Percentiles rank a stretch among this genome's conserved stretches.
Conservation (phyloP, 2,797 vertebrate species). For the Micromesistius poutassou region DNA sequence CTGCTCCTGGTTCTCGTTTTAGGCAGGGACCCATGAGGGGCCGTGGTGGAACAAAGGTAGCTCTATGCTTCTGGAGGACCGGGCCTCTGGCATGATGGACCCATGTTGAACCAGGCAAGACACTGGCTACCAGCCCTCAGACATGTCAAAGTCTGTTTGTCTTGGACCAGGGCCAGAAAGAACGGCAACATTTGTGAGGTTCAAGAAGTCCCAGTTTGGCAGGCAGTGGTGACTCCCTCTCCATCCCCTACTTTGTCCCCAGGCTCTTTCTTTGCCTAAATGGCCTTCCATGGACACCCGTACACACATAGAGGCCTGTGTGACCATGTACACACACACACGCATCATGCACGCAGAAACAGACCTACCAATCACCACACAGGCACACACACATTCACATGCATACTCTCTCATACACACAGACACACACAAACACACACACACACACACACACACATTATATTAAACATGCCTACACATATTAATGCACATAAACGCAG, state of each 20-base stretch:
- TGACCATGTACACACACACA: neutral
- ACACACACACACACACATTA: neutral
- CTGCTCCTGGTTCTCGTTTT: constrained; percentile 23
- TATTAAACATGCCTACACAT: neutral
- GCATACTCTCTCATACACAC: neutral
- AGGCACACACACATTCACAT: neutral
- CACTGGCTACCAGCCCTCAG: constrained; percentile 33
- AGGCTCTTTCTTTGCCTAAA: neutral
- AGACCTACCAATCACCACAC: neutral
- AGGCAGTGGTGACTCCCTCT: constrained; percentile 15
- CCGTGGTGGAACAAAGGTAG: constrained; percentile 35
- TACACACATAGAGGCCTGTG: neutral
- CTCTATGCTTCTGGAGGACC: constrained; percentile 38
- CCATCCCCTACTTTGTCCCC: neutral
- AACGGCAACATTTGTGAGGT: constrained; percentile 18
- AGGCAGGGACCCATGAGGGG: constrained; percentile 27
- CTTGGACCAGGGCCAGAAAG: constrained; percentile 41
- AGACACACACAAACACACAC: neutral
- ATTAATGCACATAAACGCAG: neutral
- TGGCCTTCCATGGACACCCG: neutral
- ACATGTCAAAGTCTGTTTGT: constrained; percentile 48
- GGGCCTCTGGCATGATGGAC: neutral
- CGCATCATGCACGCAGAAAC: neutral
- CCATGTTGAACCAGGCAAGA: constrained; percentile 22
- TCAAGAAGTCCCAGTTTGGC: constrained; percentile 27